These are phyloP conservation scores for Chlorodrepanis virens DNA, from an alignment of 2,113 vertebrate species.

Conservation along the genomic window DNA sequence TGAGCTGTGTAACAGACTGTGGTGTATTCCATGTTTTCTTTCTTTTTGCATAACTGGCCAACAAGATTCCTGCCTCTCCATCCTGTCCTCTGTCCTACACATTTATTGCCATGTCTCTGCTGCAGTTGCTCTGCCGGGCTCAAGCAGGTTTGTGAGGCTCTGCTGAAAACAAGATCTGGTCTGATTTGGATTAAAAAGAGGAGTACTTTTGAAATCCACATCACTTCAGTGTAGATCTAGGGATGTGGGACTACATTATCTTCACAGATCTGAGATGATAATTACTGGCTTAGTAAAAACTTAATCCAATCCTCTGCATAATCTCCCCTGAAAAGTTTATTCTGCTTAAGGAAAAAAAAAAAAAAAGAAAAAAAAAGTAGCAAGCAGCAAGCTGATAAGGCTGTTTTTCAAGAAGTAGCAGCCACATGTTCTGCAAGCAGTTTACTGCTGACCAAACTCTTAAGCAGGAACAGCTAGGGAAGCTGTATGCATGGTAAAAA, in stretches of 20 bases:
- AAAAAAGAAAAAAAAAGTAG: neutral
- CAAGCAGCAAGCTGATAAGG: neutral
- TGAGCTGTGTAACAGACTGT: neutral
- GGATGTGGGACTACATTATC: neutral
- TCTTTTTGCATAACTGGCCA: neutral
- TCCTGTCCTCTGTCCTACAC: neutral
- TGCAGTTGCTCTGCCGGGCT: neutral
- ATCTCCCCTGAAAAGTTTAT: neutral
- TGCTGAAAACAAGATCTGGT: neutral
- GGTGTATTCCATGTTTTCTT: fast-evolving
- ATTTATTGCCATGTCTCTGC: neutral
- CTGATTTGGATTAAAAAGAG: neutral
- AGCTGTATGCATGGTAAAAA: neutral
- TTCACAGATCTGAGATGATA: neutral
- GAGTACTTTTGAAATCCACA: neutral
- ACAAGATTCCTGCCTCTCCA: neutral
- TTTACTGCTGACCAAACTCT: neutral
- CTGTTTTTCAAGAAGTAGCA: neutral
- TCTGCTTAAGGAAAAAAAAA: neutral
- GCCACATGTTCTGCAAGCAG: neutral
- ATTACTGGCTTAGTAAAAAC: neutral
- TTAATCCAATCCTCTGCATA: neutral
- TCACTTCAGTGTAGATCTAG: neutral
- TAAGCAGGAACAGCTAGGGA: neutral
- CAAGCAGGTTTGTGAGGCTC: neutral